phyloP scores from a whole-genome alignment of 2,113 vertebrate species.

The Lasiurus cinereus region DNA sequence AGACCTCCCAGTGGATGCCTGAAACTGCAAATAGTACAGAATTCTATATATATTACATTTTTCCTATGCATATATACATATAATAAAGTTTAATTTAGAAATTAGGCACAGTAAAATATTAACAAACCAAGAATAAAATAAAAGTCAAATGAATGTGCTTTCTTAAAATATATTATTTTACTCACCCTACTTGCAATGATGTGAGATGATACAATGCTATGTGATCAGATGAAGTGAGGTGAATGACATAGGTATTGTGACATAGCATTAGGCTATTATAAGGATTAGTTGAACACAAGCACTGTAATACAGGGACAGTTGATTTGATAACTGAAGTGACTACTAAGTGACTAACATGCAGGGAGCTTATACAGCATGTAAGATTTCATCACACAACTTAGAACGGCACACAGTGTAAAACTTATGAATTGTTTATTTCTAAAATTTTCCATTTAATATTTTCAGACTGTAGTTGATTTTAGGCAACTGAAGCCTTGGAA shows the following conservation, averaged over 20 bases:
- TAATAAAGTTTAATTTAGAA: not conserved
- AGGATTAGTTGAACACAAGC: not conserved
- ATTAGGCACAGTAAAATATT: not conserved
- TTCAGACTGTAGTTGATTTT: not conserved
- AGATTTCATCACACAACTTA: not conserved
- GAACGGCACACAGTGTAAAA: not conserved
- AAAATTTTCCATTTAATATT: not conserved
- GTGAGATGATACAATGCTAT: not conserved
- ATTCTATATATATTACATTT: not conserved
- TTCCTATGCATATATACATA: not conserved
- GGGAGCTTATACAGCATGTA: not conserved
- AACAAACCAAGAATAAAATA: not conserved
- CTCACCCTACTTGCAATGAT: not conserved
- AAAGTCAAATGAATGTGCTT: not conserved
- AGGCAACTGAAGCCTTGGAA: not conserved
- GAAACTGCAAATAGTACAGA: not conserved
- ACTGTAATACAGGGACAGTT: not conserved
- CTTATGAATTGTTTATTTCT: not conserved
- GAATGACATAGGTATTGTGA: not conserved
- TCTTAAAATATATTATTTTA: not conserved
- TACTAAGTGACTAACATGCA: not conserved
- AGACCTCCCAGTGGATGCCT: not conserved
- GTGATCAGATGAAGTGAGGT: not conserved
- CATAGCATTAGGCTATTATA: not conserved
- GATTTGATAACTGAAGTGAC: not conserved